phyloP scores from a whole-genome alignment of 2,888 invertebrate genomes.

The Dasysyrphus tricinctus region DNA sequence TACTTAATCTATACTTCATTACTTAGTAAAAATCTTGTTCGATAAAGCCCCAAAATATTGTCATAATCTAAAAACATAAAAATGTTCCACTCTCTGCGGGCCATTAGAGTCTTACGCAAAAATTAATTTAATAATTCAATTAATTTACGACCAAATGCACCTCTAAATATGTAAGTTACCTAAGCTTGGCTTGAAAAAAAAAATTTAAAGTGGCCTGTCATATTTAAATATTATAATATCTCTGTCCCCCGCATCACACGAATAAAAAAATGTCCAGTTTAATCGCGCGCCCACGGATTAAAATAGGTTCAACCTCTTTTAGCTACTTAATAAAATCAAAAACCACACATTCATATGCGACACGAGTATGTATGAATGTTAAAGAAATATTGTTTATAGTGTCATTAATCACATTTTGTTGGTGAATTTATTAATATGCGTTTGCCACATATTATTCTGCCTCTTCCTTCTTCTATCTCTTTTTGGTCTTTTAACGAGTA shows the following conservation, averaged over 20 bases:
- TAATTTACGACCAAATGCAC: slow-evolving; percentile 45
- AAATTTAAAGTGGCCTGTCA: slow-evolving; percentile 22
- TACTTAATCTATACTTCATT: not conserved
- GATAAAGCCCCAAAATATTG: not conserved
- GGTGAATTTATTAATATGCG: slow-evolving; percentile 33
- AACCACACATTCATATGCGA: not conserved
- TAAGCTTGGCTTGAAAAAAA: not conserved
- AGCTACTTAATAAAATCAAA: slow-evolving; percentile 24
- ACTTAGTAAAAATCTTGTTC: not conserved
- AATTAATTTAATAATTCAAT: slow-evolving; percentile 36
- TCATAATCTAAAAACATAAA: not conserved
- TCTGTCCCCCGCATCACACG: slow-evolving; percentile 14
- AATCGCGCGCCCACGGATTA: slow-evolving; percentile 18
- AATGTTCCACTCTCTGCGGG: slow-evolving; percentile 1
- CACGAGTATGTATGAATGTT: not conserved
- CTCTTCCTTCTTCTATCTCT: not conserved
- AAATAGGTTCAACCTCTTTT: slow-evolving; percentile 3
- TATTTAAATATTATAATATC: slow-evolving; percentile 1
- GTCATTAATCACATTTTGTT: slow-evolving; percentile 21
- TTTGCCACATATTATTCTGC: not conserved
- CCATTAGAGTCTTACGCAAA: slow-evolving; percentile 41
- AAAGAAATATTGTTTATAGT: slow-evolving; percentile 21
- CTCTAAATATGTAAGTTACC: slow-evolving; percentile 23
- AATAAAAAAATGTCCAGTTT: slow-evolving; percentile 13
- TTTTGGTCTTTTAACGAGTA: not conserved